phyloP scores from a whole-genome alignment of 1,140 invertebrate genomes.

The Bombus ignitus region DNA sequence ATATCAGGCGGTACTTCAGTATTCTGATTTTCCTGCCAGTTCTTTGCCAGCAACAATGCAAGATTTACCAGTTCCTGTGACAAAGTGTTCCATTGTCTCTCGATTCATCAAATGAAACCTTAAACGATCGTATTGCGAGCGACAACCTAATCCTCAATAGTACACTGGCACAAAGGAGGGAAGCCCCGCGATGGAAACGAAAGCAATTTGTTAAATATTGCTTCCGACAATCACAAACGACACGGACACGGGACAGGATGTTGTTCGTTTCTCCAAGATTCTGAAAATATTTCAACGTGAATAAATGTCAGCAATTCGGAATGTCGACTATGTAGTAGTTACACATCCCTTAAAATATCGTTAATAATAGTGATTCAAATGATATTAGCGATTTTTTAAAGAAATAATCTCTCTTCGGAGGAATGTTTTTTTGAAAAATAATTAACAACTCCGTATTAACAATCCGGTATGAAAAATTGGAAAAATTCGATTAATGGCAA shows the following conservation, averaged over 20 bases:
- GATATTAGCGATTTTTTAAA: too few relatives aligned
- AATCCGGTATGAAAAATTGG: too few relatives aligned
- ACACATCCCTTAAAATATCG: neutral
- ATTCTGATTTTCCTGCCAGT: conserved; percentile 16
- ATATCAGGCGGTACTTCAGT: neutral
- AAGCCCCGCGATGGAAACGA: conserved; percentile 59
- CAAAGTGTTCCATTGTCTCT: conserved; percentile 59
- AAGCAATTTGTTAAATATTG: conserved; percentile 74
- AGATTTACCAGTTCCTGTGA: conserved; percentile 7
- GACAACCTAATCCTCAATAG: conserved; percentile 56
- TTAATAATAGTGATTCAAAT: neutral
- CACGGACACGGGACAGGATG: conserved; percentile 9
- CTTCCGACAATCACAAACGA: conserved; percentile 57
- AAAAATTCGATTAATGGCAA: too few relatives aligned
- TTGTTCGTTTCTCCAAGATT: neutral
- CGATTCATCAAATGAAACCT: conserved; percentile 67
- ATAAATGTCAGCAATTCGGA: neutral
- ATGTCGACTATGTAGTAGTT: neutral
- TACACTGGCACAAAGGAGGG: conserved; percentile 19
- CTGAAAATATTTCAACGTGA: neutral
- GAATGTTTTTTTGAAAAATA: neutral
- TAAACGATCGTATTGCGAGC: conserved; percentile 44
- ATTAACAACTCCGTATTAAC: too few relatives aligned
- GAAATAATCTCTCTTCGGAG: neutral
- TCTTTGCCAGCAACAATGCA: conserved; percentile 43